These are phyloP conservation scores for human (Homo sapiens) DNA, from an alignment of 2,113 vertebrate species.

Conservation along the genomic window GRCh38 chr14:103899001-103899500, in stretches of 20 bases:
- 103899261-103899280: background rate
- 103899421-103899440: accelerated
- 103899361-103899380: background rate
- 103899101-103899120: background rate
- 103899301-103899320: background rate
- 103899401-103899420: too few species aligned
- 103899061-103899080: background rate
- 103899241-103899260: background rate
- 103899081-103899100: accelerated
- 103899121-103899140: background rate
- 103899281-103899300: too few species aligned
- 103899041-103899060: accelerated
- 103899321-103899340: accelerated
- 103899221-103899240: background rate
- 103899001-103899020: accelerated
- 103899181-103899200: background rate
- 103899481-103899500: background rate
- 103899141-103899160: background rate
- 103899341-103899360: accelerated
- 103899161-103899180: background rate
- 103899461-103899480: too few species aligned
- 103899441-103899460: background rate
- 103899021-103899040: accelerated
- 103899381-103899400: background rate
- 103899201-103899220: background rate